Conservation (phyloP, 2,888 invertebrate species). For the Agrypnus murinus region DNA sequence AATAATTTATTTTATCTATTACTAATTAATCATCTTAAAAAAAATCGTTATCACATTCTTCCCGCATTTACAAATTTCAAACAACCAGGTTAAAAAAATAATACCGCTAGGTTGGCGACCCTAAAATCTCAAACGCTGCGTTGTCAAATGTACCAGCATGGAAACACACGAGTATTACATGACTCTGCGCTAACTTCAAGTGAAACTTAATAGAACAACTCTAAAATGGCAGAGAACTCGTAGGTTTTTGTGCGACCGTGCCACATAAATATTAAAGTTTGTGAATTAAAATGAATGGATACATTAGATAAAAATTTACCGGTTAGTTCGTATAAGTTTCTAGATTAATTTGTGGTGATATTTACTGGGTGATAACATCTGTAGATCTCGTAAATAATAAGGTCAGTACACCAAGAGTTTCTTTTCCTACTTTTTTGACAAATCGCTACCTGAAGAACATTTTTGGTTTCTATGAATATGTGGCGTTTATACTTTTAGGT, state of each 20-base stretch:
- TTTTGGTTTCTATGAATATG: slow-evolving; percentile 8
- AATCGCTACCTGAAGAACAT: slow-evolving; percentile 28
- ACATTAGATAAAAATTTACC: not conserved
- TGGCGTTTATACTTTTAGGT: not conserved
- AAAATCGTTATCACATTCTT: too few species aligned
- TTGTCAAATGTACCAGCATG: slow-evolving; percentile 24
- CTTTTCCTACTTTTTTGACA: slow-evolving; percentile 41
- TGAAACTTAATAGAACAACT: slow-evolving; percentile 35
- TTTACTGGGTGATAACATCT: slow-evolving; percentile 27
- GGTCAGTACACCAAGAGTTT: slow-evolving; percentile 49
- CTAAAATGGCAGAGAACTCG: slow-evolving; percentile 46
- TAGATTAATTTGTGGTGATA: slow-evolving; percentile 33
- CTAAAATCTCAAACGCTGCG: slow-evolving; percentile 9
- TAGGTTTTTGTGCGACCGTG: slow-evolving; percentile 37
- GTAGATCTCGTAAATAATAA: slow-evolving; percentile 44
- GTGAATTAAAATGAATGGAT: slow-evolving; percentile 50
- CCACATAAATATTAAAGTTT: slow-evolving; percentile 46
- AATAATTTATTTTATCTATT: too few species aligned
- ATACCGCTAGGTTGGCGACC: too few species aligned
- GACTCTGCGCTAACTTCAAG: slow-evolving; percentile 45
- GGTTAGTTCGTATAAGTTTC: slow-evolving; percentile 25
- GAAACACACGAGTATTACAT: slow-evolving; percentile 4
- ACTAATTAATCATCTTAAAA: too few species aligned
- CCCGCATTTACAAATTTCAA: too few species aligned
- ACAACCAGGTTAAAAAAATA: too few species aligned